These are phyloP conservation scores for Cuniculus paca DNA, from an alignment of 2,797 vertebrate genomes.

Conservation along the genomic window DNA sequence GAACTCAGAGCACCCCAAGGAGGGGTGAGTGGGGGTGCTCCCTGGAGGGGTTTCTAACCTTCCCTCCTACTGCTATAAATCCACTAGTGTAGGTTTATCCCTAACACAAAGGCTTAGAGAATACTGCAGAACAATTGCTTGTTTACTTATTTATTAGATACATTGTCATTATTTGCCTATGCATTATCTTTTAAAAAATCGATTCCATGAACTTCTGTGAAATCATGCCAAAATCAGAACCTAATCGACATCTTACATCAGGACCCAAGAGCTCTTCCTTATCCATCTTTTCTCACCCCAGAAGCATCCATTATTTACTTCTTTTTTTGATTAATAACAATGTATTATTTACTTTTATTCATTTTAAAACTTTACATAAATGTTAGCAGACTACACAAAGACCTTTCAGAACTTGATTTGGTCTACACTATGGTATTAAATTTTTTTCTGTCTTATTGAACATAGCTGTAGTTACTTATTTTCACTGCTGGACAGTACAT, in stretches of 20 bases:
- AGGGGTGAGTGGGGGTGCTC: neutral
- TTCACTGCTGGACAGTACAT: constrained; percentile 31
- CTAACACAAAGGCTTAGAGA: neutral
- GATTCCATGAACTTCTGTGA: neutral
- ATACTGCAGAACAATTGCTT: neutral
- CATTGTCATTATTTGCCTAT: constrained; percentile 11
- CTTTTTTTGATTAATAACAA: neutral
- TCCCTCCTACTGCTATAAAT: neutral
- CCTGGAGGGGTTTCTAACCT: neutral
- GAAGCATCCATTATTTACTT: neutral
- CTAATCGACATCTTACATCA: neutral
- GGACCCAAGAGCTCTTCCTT: neutral
- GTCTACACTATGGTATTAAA: neutral
- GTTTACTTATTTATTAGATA: neutral
- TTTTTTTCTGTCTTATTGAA: constrained; percentile 8
- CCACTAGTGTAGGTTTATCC: constrained; percentile 5
- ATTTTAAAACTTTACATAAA: constrained; percentile 35
- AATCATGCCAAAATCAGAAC: neutral
- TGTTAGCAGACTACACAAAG: neutral
- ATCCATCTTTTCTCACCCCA: neutral
- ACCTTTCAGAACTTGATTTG: constrained; percentile 44
- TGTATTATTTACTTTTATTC: constrained; percentile 27
- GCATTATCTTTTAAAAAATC: constrained; percentile 19
- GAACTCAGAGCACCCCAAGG: constrained; percentile 42
- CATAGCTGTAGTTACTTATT: neutral